These are phyloP conservation scores for Ditylenchus dipsaci DNA, from an alignment of 1,140 invertebrate genomes.

Conservation along the genomic window DNA sequence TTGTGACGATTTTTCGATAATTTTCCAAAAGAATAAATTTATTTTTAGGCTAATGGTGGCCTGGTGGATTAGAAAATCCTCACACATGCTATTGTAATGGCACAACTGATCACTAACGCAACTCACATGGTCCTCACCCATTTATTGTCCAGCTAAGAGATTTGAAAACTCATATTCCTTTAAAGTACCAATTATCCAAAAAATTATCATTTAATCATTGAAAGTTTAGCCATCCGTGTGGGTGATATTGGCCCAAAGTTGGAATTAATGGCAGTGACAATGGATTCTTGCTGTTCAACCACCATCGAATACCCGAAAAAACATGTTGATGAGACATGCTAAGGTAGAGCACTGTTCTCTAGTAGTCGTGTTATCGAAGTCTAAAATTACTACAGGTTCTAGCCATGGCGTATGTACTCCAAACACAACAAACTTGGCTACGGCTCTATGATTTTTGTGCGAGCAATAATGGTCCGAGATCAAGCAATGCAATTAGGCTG, in stretches of 20 bases:
- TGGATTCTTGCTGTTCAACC: constrained; percentile 54
- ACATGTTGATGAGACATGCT: constrained; percentile 89
- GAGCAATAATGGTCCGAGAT: constrained; percentile 68
- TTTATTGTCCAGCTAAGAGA: constrained; percentile 86
- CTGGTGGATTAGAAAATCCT: constrained; percentile 72
- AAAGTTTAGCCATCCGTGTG: not conserved
- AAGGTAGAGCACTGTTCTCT: no score
- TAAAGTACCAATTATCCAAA: not conserved
- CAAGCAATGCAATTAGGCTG: constrained; percentile 55
- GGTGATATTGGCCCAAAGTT: constrained; percentile 90
- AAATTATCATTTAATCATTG: not conserved
- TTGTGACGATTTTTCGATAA: no score
- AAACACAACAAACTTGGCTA: constrained; percentile 78
- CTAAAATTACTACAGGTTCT: constrained; percentile 1
- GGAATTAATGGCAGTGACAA: constrained; percentile 83
- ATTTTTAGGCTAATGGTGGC: constrained; percentile 70
- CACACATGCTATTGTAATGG: constrained; percentile 79
- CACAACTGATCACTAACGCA: constrained; percentile 79
- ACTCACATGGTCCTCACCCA: constrained; percentile 80
- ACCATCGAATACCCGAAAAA: constrained; percentile 70
- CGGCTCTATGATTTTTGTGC: constrained; percentile 87
- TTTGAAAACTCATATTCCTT: constrained; percentile 77
- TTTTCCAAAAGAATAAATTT: not conserved
- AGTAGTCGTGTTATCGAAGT: no score
- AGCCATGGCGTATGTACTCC: constrained; percentile 72